Evolutionary conservation across 2,888 invertebrate genomes (phyloP).

Genomic region (Thymelicus lineola): DNA sequence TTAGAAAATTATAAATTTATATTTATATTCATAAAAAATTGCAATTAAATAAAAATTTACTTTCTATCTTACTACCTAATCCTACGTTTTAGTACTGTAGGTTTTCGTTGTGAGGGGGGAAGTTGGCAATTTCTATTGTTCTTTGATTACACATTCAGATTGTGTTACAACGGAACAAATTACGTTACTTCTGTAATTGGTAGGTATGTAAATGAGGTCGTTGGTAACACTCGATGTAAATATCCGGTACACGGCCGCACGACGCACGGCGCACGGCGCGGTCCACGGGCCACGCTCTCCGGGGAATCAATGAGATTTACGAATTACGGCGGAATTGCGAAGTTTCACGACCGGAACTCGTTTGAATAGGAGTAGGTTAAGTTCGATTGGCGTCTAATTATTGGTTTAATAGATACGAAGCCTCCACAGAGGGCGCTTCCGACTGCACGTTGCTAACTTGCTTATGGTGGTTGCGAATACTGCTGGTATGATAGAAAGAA

Average conservation of each 20-base stretch:
- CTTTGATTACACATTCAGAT: not conserved
- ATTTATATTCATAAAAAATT: too few species aligned
- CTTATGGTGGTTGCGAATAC: not conserved
- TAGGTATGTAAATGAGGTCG: conserved; percentile 18
- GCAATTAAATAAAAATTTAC: too few species aligned
- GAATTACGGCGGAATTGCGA: conserved; percentile 16
- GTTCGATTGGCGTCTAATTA: conserved; percentile 22
- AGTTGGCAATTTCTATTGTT: not conserved
- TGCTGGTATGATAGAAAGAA: too few species aligned
- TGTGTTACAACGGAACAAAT: conserved; percentile 4
- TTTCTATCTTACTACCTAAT: too few species aligned
- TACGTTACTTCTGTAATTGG: not conserved
- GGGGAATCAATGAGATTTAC: conserved; percentile 9
- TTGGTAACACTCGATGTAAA: conserved; percentile 18
- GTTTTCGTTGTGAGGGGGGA: not conserved
- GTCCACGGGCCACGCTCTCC: not conserved
- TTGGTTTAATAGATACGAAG: conserved; percentile 19
- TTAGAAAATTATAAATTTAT: too few species aligned
- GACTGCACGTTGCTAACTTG: not conserved
- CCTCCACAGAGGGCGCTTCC: not conserved
- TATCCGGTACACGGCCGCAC: conserved; percentile 6
- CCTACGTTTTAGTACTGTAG: too few species aligned
- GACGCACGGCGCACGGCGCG: not conserved
- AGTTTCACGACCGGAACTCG: conserved; percentile 21
- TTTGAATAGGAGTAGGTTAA: conserved; percentile 25